Percentiles rank a stretch among this genome's conserved stretches.
Conservation (phyloP, 2,113 vertebrate species). For the Paramormyrops kingsleyae region DNA sequence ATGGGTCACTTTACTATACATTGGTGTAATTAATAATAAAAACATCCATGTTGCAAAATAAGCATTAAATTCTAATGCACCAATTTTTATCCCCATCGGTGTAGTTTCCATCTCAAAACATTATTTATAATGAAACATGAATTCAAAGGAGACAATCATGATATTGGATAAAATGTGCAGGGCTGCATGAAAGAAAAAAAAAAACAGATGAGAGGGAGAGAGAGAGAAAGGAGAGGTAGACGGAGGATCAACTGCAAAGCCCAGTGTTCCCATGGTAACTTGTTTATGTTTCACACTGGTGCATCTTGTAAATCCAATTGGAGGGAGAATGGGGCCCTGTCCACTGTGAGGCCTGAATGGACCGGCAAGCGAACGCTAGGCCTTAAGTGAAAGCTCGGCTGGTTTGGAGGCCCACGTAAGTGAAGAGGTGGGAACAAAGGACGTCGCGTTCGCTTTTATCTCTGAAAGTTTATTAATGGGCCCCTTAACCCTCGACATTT, state of each 20-base stretch:
- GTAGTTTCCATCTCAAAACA: neutral
- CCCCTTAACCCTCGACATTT: constrained; percentile 39
- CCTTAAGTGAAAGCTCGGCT: constrained; percentile 34
- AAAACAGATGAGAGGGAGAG: constrained; percentile 36
- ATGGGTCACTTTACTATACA: neutral
- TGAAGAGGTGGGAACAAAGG: constrained; percentile 55
- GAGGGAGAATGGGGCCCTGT: constrained; percentile 72
- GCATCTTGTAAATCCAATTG: constrained; percentile 82
- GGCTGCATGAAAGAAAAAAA: constrained; percentile 25
- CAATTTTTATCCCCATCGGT: neutral
- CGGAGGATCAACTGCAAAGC: constrained; percentile 54
- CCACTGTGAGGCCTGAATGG: constrained; percentile 61
- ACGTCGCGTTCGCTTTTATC: constrained; percentile 51
- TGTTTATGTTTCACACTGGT: constrained; percentile 79
- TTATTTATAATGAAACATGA: constrained; percentile 1
- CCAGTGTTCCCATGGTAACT: constrained; percentile 67
- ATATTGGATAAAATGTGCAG: neutral
- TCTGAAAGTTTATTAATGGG: constrained; percentile 55
- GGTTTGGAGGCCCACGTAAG: constrained; percentile 45
- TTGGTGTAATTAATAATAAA: neutral
- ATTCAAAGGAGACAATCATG: neutral
- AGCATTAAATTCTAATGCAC: neutral
- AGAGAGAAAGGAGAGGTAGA: constrained; percentile 24
- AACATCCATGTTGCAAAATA: neutral
- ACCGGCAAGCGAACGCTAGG: constrained; percentile 57